phyloP scores from a whole-genome alignment of 1,140 invertebrate species.

The Branchinecta lindahli region DNA sequence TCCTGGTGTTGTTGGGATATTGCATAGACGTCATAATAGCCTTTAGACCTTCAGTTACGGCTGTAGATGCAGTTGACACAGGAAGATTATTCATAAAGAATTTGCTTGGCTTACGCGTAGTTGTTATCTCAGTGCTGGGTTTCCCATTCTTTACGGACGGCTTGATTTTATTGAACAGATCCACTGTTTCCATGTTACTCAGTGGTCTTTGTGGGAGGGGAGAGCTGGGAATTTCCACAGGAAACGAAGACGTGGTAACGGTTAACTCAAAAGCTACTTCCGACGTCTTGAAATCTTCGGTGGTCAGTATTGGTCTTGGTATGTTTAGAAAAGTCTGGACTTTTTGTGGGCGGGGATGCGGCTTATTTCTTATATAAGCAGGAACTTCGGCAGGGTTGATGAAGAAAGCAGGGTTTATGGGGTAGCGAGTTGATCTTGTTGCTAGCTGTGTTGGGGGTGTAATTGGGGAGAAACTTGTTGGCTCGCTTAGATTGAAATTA shows the following conservation, averaged over 20 bases:
- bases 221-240: neutral
- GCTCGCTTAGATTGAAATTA: neutral
- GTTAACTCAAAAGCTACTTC: neutral
- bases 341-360: neutral
- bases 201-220: neutral
- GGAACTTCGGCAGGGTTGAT: neutral
- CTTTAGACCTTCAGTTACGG: neutral
- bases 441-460: neutral
- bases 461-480: neutral
- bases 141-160: neutral
- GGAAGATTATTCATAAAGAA: neutral
- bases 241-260: neutral
- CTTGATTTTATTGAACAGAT: neutral
- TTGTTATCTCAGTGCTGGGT: neutral
- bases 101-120: neutral
- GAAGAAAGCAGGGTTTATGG: neutral
- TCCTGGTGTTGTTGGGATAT: too few relatives aligned
- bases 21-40: neutral
- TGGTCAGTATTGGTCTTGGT: neutral
- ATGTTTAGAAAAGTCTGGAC: neutral
- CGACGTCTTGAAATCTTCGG: neutral
- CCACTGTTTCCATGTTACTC: neutral
- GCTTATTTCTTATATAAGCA: neutral
- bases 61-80: neutral
- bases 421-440: neutral